phyloP scores from a whole-genome alignment of 2,888 invertebrate genomes.

The Troglohyphantes excavatus region DNA sequence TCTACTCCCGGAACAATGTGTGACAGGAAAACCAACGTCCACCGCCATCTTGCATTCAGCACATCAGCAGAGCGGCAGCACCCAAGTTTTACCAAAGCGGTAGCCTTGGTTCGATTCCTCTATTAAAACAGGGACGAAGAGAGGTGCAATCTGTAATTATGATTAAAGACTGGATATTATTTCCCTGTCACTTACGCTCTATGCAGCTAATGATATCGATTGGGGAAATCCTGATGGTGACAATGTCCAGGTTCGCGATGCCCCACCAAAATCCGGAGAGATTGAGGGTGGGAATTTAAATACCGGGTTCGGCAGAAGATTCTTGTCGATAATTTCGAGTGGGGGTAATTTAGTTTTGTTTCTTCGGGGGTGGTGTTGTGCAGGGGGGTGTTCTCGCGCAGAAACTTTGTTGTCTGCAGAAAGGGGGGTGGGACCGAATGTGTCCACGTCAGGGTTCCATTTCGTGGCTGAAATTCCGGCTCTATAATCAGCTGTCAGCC shows the following conservation, averaged over 20 bases:
- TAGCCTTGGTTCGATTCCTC: conserved; percentile 17
- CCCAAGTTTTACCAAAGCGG: not conserved
- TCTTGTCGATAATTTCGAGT: conserved; percentile 49
- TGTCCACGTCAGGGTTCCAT: conserved; percentile 67
- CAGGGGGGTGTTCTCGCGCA: not conserved
- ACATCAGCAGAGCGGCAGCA: not conserved
- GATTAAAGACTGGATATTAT: conserved; percentile 35
- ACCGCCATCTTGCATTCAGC: not conserved
- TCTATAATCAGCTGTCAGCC: conserved; percentile 71
- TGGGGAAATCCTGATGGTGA: conserved; percentile 13
- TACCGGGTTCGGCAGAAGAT: conserved; percentile 24
- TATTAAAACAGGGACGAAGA: conserved; percentile 39
- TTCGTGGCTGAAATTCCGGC: conserved; percentile 69
- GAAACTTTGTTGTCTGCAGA: conserved; percentile 58
- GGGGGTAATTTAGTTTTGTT: conserved; percentile 46
- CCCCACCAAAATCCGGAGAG: not conserved
- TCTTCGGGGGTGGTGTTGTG: conserved; percentile 6
- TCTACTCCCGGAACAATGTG: not conserved
- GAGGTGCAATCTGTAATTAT: conserved; percentile 40
- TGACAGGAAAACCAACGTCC: not conserved
- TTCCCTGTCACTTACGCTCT: conserved; percentile 38
- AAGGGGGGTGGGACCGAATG: conserved; percentile 54
- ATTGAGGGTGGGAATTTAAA: conserved; percentile 44
- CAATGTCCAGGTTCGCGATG: conserved; percentile 8
- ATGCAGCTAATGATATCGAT: conserved; percentile 57